Percentiles rank a stretch among this genome's conserved stretches.
Conservation (phyloP, 30 jellyfish, hydroid and myxozoan species). For the Hydra vulgaris region DNA sequence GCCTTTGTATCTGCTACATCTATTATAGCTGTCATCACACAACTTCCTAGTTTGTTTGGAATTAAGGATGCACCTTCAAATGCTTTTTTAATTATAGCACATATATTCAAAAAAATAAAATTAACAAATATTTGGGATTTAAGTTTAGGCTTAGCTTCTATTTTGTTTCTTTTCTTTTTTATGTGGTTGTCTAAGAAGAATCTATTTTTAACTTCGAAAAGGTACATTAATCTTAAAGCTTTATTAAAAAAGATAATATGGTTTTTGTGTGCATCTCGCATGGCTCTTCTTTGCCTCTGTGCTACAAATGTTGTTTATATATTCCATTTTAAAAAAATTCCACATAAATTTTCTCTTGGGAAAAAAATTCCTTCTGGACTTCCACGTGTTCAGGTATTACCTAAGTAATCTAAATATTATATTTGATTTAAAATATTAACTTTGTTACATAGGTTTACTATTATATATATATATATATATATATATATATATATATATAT, state of each 20-base stretch:
- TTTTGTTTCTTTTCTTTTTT: slow-evolving; percentile 19
- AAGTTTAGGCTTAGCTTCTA: slow-evolving; percentile 44
- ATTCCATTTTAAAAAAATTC: slow-evolving; percentile 13
- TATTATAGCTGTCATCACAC: slow-evolving; percentile 40
- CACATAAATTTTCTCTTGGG: slow-evolving; percentile 38
- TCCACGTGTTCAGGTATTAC: slow-evolving; percentile 51
- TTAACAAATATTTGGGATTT: slow-evolving; percentile 53
- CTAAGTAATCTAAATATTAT: neutral
- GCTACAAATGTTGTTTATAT: slow-evolving; percentile 44
- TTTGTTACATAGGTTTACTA: no score
- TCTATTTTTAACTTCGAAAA: slow-evolving; percentile 5
- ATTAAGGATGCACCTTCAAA: slow-evolving; percentile 35
- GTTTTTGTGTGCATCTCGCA: slow-evolving; percentile 43
- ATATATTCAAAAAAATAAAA: slow-evolving; percentile 35
- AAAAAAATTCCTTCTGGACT: slow-evolving; percentile 62
- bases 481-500: no score
- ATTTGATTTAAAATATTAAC: neutral
- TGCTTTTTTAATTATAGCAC: slow-evolving; percentile 22
- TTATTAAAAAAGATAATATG: slow-evolving; percentile 22
- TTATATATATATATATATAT: no score
- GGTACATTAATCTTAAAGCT: slow-evolving; percentile 7
- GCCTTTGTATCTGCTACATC: slow-evolving; percentile 90
- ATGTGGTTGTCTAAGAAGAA: slow-evolving; percentile 11
- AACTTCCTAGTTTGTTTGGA: slow-evolving; percentile 64
- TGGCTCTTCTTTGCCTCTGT: slow-evolving; percentile 40